Base-by-base conservation (phyloP, 2,888 invertebrate genomes). In the Automeris io region DNA sequence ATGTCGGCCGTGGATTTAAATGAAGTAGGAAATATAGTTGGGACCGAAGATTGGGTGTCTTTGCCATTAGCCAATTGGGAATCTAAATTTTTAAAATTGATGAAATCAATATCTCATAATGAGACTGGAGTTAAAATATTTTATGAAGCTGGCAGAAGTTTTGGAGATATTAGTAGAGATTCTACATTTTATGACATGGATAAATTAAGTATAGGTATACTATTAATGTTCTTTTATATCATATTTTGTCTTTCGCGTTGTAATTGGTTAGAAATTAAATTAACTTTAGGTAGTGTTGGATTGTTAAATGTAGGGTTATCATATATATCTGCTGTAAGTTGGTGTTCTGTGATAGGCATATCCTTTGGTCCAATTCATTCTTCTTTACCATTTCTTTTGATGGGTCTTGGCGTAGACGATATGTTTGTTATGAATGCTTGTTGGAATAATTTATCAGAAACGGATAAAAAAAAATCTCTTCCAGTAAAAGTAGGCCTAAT, bases 341-440 rank as follows among this genome's bases (percentile, higher is more conserved):
- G 94, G 60, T 93, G 94, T 59, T 92, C 94, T 1, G 65, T 91
- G 5, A 62, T 92, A 40, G 91, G 92, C 5, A 83, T 94, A 22
- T 88, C 92, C 19, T 95, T 93, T 68, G 94, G 95, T 1, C 95
- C 95, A 0, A 91, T 95, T 1, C 95, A 95, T 68, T 91, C 93
- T 6, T 92, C 94, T 8, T 74, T 95, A 43, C 95, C 95, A 4
- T 95, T 95, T 72, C 85, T 95, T 41, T 68, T 95, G 9, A 90
- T 95, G 89, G 95, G 95, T 44, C 88, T 94, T 51, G 92, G 93
- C 22, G 91, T 95, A 16, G 95, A 95, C 57, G 95, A 95, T 61
- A 93, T 95, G 90, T 95, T 95, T 72, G 93, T 95, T 0, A 93
- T 95, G 79, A 90, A 92, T 79, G 91, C 93, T 12, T 91, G 92